Percentiles rank a stretch among this genome's conserved stretches.
These are phyloP conservation scores for Callipepla squamata DNA, from an alignment of 2,113 vertebrate genomes.

Conservation along the genomic window DNA sequence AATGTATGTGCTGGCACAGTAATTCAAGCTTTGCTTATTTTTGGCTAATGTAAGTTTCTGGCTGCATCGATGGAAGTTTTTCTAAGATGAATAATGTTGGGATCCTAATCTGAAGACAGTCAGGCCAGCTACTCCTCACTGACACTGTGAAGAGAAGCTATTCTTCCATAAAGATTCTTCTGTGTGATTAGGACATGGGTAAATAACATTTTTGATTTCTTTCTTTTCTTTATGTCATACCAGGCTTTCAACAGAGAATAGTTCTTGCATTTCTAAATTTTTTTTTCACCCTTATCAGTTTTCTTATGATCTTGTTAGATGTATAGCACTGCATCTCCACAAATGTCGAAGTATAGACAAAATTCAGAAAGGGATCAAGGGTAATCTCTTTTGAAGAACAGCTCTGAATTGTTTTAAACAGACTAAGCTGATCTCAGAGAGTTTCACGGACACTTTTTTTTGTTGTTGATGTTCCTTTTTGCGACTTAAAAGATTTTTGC, in stretches of 20 bases:
- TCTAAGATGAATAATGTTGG: background rate
- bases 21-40: background rate
- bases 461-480: background rate
- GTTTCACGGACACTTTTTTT: background rate
- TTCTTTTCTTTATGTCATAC: background rate
- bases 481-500: conserved; percentile 8
- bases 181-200: background rate
- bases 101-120: background rate
- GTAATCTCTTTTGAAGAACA: background rate
- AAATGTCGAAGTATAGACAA: background rate
- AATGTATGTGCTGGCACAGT: background rate
- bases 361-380: background rate
- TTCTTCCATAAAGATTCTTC: background rate
- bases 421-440: background rate
- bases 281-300: background rate
- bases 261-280: background rate
- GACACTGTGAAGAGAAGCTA: background rate
- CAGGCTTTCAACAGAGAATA: background rate
- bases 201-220: background rate
- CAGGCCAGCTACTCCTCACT: background rate
- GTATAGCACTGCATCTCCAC: background rate
- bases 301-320: background rate
- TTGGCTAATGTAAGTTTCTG: background rate
- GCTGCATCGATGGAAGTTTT: background rate
- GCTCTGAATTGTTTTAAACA: background rate